Conservation (phyloP, 2,888 invertebrate species). For the Pogonocherus hispidulus region DNA sequence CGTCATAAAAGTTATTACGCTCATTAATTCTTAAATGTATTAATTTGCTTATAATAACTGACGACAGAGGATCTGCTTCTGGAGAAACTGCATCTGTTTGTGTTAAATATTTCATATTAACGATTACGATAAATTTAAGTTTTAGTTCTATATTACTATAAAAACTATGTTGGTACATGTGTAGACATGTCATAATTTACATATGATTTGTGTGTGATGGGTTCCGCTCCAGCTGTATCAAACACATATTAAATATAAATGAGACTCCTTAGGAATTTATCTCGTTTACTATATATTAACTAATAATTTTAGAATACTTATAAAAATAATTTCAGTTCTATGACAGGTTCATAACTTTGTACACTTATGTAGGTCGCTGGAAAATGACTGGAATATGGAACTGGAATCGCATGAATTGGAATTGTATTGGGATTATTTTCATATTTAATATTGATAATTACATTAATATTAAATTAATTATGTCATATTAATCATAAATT, state of each 20-base stretch:
- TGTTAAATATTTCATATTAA: slow-evolving; percentile 44
- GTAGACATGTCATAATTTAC: slow-evolving; percentile 52
- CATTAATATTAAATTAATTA: too few species aligned
- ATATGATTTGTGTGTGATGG: slow-evolving; percentile 54
- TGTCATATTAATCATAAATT: too few species aligned
- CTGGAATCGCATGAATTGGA: too few species aligned
- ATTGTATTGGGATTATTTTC: too few species aligned
- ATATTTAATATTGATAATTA: too few species aligned
- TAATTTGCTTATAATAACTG: slow-evolving; percentile 28
- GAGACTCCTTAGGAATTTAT: not conserved
- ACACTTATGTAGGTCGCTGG: too few species aligned
- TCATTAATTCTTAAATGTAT: slow-evolving; percentile 13
- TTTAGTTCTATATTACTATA: slow-evolving; percentile 44
- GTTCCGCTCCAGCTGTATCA: slow-evolving; percentile 43
- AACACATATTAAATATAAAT: slow-evolving; percentile 18
- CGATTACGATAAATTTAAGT: slow-evolving; percentile 42
- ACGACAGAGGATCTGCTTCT: slow-evolving; percentile 25
- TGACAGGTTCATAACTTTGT: too few species aligned
- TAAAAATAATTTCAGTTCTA: too few species aligned
- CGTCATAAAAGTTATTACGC: not conserved
- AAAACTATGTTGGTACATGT: slow-evolving; percentile 51
- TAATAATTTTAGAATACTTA: too few species aligned
- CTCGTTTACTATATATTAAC: too few species aligned
- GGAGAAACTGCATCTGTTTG: slow-evolving; percentile 35
- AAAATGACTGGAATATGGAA: too few species aligned